These are phyloP conservation scores for Ditylenchus weischeri DNA, from an alignment of 2,888 invertebrate species.

Conservation along the genomic window DNA sequence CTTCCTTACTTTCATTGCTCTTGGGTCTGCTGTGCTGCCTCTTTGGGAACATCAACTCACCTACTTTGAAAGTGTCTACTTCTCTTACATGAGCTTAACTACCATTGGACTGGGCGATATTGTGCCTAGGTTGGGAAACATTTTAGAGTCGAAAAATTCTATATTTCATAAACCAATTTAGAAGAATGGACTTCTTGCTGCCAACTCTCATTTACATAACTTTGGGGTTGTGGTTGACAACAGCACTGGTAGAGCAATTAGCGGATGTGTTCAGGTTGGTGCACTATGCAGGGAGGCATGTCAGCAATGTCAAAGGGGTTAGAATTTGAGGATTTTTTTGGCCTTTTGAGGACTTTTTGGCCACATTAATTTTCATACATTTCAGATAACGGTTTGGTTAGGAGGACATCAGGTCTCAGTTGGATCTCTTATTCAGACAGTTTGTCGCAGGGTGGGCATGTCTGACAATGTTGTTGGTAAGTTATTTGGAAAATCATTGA, in stretches of 20 bases:
- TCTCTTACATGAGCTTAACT: conserved; percentile 54
- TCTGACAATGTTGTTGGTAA: conserved; percentile 50
- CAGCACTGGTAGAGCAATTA: conserved; percentile 53
- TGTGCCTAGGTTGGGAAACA: conserved; percentile 39
- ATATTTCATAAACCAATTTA: conserved; percentile 16
- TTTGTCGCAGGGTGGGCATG: conserved; percentile 54
- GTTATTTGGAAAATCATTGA: conserved; percentile 7
- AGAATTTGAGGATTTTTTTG: too few species aligned
- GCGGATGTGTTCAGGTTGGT: conserved; percentile 55
- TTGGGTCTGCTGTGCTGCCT: conserved; percentile 53
- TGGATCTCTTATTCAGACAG: conserved; percentile 53
- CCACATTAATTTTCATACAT: background rate
- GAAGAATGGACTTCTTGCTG: conserved; percentile 53
- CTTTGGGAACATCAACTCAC: conserved; percentile 54
- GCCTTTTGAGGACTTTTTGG: conserved; percentile 8
- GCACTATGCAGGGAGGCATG: conserved; percentile 54
- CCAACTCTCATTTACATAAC: conserved; percentile 54
- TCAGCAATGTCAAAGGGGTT: conserved; percentile 55
- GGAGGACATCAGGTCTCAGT: conserved; percentile 51
- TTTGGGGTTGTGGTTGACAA: conserved; percentile 55
- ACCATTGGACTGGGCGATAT: conserved; percentile 56
- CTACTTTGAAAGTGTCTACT: conserved; percentile 56
- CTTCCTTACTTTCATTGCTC: conserved; percentile 50
- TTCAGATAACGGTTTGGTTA: conserved; percentile 53
- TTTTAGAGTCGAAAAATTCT: background rate